Evolutionary conservation across 2,113 vertebrate genomes (phyloP), one percentile per base, ranked within the genome.

Genomic region (Dicentrarchus labrax): DNA sequence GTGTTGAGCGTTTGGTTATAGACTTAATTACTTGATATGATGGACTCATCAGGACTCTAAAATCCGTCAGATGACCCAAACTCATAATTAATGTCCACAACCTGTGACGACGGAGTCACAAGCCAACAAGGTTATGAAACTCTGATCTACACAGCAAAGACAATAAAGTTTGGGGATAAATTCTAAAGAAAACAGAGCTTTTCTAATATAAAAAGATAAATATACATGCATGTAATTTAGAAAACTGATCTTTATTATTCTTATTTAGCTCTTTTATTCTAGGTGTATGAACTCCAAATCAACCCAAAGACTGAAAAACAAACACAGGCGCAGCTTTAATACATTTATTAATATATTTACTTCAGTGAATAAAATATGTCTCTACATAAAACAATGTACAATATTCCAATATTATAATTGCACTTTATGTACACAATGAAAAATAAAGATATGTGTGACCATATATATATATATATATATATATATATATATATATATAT

Each of bases 281-380:
- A 82, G 22, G 5, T 54, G 19, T 74, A 22, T 74, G 73, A 54
- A 19, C 17, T 50, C n/a, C 16, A 57, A 47, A 78, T 75, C 3
- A 13, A 19, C 10, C 22, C 30, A 30, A 30, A 30, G 4, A 30
- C 30, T 30, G 15, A 24, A 43, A 59, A 51, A 53, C 10, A 45
- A 61, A 76, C 53, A 71, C 56, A 67, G 11, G 10, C n/a, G 0
- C 15, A 4, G 13, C 21, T 67, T 73, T 51, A 12, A 82, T 50
- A 72, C 15, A 68, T 88, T 83, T 84, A 72, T 90, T 84, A 67
- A 81, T 74, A 11, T 39, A 61, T 88, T 89, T 85, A 84, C 86
- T 90, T 86, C 54, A 61, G 73, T 81, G 82, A 92, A 93, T 94
- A 91, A 91, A 93, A 94, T 91, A 93, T 66, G 50, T 80, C n/a